Base-by-base conservation (phyloP, 2,797 vertebrate species). In the Pseudomugil tenellus region DNA sequence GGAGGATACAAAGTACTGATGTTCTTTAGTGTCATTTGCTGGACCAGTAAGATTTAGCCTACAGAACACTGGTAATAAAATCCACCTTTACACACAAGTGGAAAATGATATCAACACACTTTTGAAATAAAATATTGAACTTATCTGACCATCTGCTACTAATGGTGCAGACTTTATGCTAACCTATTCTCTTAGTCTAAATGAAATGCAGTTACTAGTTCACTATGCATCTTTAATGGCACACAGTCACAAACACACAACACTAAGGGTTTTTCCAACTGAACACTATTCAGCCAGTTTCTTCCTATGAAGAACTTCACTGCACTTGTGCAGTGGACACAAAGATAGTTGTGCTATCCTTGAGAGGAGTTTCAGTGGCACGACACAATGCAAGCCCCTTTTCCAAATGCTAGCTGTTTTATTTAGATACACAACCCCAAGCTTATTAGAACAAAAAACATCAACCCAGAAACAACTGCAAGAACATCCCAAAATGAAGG, bases 241-340 rank as follows among this genome's bases (percentile, higher is more conserved):
- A 46, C 19, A n/a, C 41, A 21, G 7, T 21, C 9, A 51, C 48
- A 48, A n/a, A 51, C 56, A 39, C 55, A 63, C 43, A 74, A 63
- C n/a, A 63, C 43, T n/a, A 19, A 46, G 28, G 17, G 32, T 28
- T 51, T 71, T 74, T 72, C 70, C 2, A 1, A 52, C 56, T 65
- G 61, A 84, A 78, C 57, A 14, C 71, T 70, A 68, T 72, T 63
- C 65, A 80, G 59, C 58, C 60, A 72, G 67, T 67, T 63, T 76
- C 58, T 68, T 48, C 74, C 66, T 46, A 35, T 53, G 66, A 81
- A 72, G 64, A 80, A 77, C 67, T 80, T 73, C 71, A 64, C 77
- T 67, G 13, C 75, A 71, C 54, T 78, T 58, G 67, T 68, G 77
- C 74, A 64, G 67, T 68, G 34, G 11, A 61, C 62, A 35, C 62